A percentile compares a stretch with the other conserved stretches of the same genome.
phyloP scores from a whole-genome alignment of 2,888 invertebrate genomes.

The Apamea monoglypha region DNA sequence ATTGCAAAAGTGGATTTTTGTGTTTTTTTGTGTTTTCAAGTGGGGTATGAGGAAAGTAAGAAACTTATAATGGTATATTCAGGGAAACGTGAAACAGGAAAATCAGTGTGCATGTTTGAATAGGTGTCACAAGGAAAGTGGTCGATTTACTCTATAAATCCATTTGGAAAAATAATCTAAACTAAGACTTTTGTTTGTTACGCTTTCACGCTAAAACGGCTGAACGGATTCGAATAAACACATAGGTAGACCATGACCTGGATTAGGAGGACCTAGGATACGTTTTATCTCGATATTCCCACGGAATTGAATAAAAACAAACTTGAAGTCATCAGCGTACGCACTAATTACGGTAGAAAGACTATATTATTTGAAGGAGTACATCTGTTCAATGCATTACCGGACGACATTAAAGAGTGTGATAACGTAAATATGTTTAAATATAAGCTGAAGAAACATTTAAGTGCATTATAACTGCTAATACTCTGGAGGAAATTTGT shows the following conservation, averaged over 20 bases:
- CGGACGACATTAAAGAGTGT: too few species aligned
- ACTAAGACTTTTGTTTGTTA: not conserved
- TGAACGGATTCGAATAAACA: not conserved
- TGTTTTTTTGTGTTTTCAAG: constrained; percentile 8
- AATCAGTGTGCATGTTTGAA: not conserved
- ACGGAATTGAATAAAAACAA: too few species aligned
- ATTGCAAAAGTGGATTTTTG: constrained; percentile 24
- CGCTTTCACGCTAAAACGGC: not conserved
- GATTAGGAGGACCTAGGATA: not conserved
- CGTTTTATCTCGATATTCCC: not conserved
- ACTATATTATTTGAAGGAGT: too few species aligned
- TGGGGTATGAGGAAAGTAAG: not conserved
- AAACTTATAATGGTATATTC: not conserved
- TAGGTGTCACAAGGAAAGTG: not conserved
- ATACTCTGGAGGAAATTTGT: too few species aligned
- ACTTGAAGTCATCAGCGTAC: too few species aligned
- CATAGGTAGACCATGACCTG: not conserved
- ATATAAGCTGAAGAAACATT: too few species aligned
- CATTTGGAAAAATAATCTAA: not conserved
- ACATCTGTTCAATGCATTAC: too few species aligned
- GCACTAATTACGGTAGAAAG: too few species aligned
- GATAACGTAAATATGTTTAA: too few species aligned
- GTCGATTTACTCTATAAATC: not conserved
- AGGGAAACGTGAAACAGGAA: not conserved
- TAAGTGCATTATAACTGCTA: too few species aligned